These are phyloP conservation scores for Panzeria rudis DNA, from an alignment of 2,888 invertebrate species.

Conservation along the genomic window DNA sequence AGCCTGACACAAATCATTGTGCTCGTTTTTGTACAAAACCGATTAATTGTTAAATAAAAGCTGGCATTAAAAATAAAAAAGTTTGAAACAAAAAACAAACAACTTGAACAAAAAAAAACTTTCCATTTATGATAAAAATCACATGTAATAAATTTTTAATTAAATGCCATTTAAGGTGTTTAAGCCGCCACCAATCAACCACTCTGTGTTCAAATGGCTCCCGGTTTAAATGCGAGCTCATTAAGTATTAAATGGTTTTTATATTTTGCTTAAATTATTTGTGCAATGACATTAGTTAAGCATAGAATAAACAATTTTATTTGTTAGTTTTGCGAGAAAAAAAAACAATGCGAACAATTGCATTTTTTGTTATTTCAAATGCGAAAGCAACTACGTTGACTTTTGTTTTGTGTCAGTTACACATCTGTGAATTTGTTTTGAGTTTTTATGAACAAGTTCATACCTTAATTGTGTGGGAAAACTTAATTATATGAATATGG, in stretches of 20 bases:
- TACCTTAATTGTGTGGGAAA: constrained; percentile 67
- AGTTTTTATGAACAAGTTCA: constrained; percentile 67
- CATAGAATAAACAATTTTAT: constrained; percentile 46
- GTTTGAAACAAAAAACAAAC: constrained; percentile 20
- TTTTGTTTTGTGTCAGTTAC: constrained; percentile 31
- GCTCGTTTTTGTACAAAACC: constrained; percentile 24
- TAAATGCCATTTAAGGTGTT: constrained; percentile 70
- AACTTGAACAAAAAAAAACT: not conserved
- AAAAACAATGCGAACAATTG: constrained; percentile 10
- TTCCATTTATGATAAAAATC: constrained; percentile 59
- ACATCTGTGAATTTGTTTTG: constrained; percentile 50
- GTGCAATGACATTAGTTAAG: constrained; percentile 68
- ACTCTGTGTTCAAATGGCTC: constrained; percentile 9
- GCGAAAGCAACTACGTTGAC: not conserved
- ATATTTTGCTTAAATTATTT: constrained; percentile 60
- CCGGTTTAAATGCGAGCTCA: constrained; percentile 45
- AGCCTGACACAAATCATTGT: constrained; percentile 43
- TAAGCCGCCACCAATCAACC: constrained; percentile 8
- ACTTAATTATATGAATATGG: constrained; percentile 31
- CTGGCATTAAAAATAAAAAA: not conserved
- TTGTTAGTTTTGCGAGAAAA: constrained; percentile 10
- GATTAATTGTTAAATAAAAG: constrained; percentile 34
- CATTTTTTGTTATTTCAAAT: constrained; percentile 20
- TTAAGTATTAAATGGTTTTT: constrained; percentile 55
- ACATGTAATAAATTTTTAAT: constrained; percentile 62